Percentiles rank a stretch among this genome's conserved stretches.
Conservation (phyloP, 2,797 vertebrate species). For the Falco biarmicus region DNA sequence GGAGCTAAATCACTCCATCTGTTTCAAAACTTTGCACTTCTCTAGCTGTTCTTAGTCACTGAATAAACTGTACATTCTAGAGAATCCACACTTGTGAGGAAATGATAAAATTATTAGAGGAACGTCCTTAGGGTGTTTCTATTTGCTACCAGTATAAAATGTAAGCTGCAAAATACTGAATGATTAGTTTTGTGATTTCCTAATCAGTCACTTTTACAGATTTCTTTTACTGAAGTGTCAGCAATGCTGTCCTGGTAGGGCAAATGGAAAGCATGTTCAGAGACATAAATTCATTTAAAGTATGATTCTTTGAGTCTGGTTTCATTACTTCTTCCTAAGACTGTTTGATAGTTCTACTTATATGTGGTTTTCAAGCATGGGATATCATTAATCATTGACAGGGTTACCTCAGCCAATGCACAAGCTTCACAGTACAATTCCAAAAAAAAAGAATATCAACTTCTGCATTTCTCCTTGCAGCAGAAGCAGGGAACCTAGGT, state of each 20-base stretch:
- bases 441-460: background rate
- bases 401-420: background rate
- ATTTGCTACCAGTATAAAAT: background rate
- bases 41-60: background rate
- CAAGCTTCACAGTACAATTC: background rate
- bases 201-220: background rate
- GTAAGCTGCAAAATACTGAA: background rate
- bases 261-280: background rate
- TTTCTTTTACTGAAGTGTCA: background rate
- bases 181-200: background rate
- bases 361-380: background rate
- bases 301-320: background rate
- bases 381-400: background rate
- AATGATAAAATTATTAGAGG: background rate
- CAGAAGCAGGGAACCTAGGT: background rate
- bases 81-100: background rate
- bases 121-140: background rate
- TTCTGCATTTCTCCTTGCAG: background rate
- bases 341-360: background rate
- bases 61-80: background rate
- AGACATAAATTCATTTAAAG: background rate
- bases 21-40: background rate
- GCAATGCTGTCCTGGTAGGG: background rate
- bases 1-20: background rate
- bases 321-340: background rate